These are phyloP conservation scores for Lophotis ruficrista DNA, from an alignment of 2,113 vertebrate genomes.

Conservation along the genomic window DNA sequence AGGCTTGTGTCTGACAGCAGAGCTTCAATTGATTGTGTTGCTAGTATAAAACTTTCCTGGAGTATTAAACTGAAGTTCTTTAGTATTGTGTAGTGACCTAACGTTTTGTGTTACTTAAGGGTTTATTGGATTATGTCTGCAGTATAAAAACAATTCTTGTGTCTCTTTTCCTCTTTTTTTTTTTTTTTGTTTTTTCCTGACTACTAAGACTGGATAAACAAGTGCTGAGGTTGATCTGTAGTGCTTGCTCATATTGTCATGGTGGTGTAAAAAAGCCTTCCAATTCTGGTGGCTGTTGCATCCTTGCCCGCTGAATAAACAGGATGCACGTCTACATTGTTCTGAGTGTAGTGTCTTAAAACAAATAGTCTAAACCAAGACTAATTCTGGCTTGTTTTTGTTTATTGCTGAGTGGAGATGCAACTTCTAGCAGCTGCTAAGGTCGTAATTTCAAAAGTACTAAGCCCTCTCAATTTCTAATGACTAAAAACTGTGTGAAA, in stretches of 20 bases:
- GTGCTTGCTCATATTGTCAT: not conserved
- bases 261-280: slow-evolving; percentile 1
- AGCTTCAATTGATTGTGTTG: not conserved
- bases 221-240: not conserved
- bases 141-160: not conserved
- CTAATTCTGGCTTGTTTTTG: not conserved
- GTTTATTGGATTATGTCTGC: not conserved
- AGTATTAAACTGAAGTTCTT: not conserved
- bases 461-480: not conserved
- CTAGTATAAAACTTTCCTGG: not conserved
- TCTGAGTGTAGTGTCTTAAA: slow-evolving; percentile 12
- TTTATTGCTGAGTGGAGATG: not conserved
- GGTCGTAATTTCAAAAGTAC: not conserved
- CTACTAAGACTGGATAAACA: not conserved
- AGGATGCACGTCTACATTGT: slow-evolving; percentile 45
- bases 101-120: not conserved
- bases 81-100: not conserved
- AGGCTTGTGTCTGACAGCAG: not conserved
- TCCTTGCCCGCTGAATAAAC: slow-evolving; percentile 37
- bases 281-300: not conserved
- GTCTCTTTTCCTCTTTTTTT: not conserved
- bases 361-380: not conserved
- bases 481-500: slow-evolving; percentile 8
- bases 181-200: rapidly evolving
- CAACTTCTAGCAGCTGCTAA: not conserved